These are phyloP conservation scores for Drosophila lacicola DNA, from an alignment of 2,888 invertebrate genomes.

Conservation along the genomic window DNA sequence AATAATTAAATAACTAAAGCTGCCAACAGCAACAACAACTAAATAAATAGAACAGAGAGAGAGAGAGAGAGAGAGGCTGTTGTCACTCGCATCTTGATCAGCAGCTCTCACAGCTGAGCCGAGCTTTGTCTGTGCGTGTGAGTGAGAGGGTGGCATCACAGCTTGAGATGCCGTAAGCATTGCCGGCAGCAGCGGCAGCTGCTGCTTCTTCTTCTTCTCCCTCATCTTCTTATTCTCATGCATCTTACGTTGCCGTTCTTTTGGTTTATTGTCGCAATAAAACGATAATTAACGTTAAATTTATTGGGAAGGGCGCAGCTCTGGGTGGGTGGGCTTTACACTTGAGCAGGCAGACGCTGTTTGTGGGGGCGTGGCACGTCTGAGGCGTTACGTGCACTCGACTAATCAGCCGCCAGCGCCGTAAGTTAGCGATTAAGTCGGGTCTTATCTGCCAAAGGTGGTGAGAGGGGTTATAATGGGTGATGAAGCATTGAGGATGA, in stretches of 20 bases:
- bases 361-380: conserved; percentile 1
- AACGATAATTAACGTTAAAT: conserved; percentile 53
- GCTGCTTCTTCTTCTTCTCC: not conserved
- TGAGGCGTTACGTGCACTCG: conserved; percentile 41
- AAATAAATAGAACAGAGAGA: not conserved
- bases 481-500: not conserved
- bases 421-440: conserved; percentile 42
- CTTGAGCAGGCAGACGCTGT: conserved; percentile 32
- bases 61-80: conserved; percentile 8
- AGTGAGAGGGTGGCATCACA: conserved; percentile 1
- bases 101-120: conserved; percentile 33
- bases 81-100: conserved; percentile 13
- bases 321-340: conserved; percentile 44
- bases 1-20: conserved; percentile 58
- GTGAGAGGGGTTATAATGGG: conserved; percentile 6
- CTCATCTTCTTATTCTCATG: not conserved
- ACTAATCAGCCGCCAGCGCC: conserved; percentile 48
- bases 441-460: conserved; percentile 39
- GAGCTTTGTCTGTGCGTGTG: conserved; percentile 27
- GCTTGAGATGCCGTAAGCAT: conserved; percentile 50
- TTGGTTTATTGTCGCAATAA: conserved; percentile 38
- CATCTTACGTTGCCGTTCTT: conserved; percentile 10
- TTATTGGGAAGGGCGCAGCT: conserved; percentile 21
- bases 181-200: conserved; percentile 24
- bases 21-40: conserved; percentile 11